Percentiles rank a stretch among this genome's conserved stretches.
Conservation (phyloP, 1,140 invertebrate species). For the Drosophila auraria region DNA sequence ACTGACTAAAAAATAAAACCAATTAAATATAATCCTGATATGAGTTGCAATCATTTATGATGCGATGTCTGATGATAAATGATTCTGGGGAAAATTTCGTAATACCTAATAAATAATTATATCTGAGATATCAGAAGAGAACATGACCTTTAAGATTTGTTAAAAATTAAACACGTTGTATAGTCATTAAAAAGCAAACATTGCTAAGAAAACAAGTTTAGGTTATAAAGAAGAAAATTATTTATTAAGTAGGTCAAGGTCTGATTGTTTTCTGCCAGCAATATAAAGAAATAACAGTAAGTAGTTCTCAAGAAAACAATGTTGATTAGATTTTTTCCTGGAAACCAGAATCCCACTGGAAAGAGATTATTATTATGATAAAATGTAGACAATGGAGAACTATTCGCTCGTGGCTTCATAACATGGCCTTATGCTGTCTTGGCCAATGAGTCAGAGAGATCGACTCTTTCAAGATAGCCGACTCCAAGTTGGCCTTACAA, state of each 20-base stretch:
- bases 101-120: neutral
- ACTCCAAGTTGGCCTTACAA: constrained; percentile 5
- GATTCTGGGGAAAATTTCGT: neutral
- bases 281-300: neutral
- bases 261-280: neutral
- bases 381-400: constrained; percentile 7
- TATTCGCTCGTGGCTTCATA: constrained; percentile 46
- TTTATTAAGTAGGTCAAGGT: constrained; percentile 6
- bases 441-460: constrained; percentile 25
- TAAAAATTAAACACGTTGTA: neutral
- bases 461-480: constrained; percentile 6
- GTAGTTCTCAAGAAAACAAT: neutral
- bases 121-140: neutral
- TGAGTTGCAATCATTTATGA: constrained; percentile 2
- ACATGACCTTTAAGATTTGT: neutral
- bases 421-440: constrained; percentile 8
- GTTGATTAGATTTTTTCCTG: neutral
- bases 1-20: constrained; percentile 1
- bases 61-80: constrained; percentile 15
- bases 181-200: neutral
- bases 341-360: neutral
- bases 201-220: neutral
- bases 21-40: constrained; percentile 9
- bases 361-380: constrained; percentile 3
- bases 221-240: neutral